Base-by-base conservation (phyloP, 2,797 vertebrate genomes). In the Pelodytes ibericus region DNA sequence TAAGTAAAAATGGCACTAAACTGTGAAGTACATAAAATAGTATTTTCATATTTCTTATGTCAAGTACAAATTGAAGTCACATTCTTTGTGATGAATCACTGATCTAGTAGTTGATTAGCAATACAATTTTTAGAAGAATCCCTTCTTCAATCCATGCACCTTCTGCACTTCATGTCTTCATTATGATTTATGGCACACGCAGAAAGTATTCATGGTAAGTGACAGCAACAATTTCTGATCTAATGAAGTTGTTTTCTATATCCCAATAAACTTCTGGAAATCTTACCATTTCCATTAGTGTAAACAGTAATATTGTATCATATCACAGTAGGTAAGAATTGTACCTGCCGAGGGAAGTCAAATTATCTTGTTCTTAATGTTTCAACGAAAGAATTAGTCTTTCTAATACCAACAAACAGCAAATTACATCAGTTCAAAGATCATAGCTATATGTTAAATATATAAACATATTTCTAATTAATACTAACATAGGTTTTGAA, bases 221-320 rank as follows among this genome's bases (percentile, higher is more conserved):
- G 66, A 68, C 51, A 51, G 64, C 57, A 60, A 68, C 57, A 51
- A 58, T 39, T 51, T 75, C 31, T 39, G 30, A 26, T 75, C 36
- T 47, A 44, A 44, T 60, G 53, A 75, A 68, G 68, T 66, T 24
- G 33, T 60, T 68, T 49, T 49, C 58, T 26, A 29, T 68, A 36
- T 74, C 51, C 68, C 68, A 75, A 75, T 75, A 61, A 68, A 75
- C 58, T 68, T 75, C 53, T 44, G 58, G 57, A 75, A 75, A 60
- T 64, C 65, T 65, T 57, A 65, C 62, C 65, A 1, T 39, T 39
- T 39, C 7, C 62, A 74, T 74, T 74, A 74, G 72, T 62, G 65
- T 29, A 68, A 65, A 25, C 64, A 75, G 73, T 56, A 49, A 75
- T 62, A 59, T 41, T 66, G 66, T 56, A 75, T 25, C 60, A 64